These are phyloP conservation scores for Phymanthus crucifer DNA, from an alignment of 92 coral and sea anemone genomes.

Conservation along the genomic window DNA sequence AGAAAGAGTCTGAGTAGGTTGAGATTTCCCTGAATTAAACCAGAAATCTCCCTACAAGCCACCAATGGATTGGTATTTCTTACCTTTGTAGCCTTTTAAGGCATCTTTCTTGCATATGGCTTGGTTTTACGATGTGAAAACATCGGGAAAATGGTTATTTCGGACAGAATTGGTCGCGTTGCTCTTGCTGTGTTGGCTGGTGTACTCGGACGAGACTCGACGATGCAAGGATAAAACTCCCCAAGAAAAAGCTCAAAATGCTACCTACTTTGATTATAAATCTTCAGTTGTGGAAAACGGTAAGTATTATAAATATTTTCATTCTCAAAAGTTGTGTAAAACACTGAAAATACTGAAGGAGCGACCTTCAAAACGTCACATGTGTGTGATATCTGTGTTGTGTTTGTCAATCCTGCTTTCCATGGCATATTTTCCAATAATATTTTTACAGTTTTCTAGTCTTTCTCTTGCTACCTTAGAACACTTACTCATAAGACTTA, in stretches of 20 bases:
- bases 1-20: not conserved
- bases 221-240: slow-evolving; percentile 68
- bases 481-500: not conserved
- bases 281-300: slow-evolving; percentile 94
- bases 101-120: slow-evolving; percentile 24
- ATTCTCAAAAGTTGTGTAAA: not conserved
- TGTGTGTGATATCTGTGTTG: not conserved
- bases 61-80: slow-evolving; percentile 32
- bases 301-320: slow-evolving; percentile 34
- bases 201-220: slow-evolving; percentile 53
- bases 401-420: not conserved
- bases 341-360: not conserved
- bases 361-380: not conserved
- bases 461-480: not conserved
- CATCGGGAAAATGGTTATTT: slow-evolving; percentile 2
- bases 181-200: slow-evolving; percentile 37
- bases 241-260: slow-evolving; percentile 40
- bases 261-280: slow-evolving; percentile 77
- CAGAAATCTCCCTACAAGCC: slow-evolving; percentile 12
- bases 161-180: slow-evolving; percentile 10
- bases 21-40: slow-evolving; percentile 21
- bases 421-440: not conserved
- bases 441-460: not conserved
- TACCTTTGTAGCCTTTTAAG: not conserved
- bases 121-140: slow-evolving; percentile 13